Conservation (phyloP, 2,113 vertebrate genomes). For the Seriola dumerili region DNA sequence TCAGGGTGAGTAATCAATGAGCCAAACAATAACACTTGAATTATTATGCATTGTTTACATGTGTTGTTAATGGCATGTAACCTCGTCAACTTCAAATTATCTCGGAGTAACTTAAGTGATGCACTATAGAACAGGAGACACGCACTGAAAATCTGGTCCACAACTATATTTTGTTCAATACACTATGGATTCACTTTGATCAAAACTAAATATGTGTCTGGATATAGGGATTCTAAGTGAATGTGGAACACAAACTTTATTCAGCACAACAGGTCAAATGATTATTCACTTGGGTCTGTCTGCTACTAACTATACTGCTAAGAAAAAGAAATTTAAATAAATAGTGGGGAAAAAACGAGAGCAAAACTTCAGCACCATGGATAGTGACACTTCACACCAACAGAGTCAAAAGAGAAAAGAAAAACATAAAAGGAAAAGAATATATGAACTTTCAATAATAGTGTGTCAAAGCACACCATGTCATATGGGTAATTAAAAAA, state of each 20-base stretch:
- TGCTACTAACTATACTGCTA: background rate
- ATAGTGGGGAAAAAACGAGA: background rate
- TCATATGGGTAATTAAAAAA: background rate
- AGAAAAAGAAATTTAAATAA: background rate
- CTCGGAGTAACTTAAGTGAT: background rate
- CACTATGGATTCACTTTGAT: background rate
- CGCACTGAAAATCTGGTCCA: background rate
- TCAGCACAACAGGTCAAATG: background rate
- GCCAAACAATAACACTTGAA: background rate
- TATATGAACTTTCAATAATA: background rate
- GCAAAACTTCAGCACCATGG: slow-evolving; percentile 58
- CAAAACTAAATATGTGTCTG: background rate
- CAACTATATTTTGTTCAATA: background rate
- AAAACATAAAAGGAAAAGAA: too few relatives aligned
- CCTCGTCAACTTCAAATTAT: background rate
- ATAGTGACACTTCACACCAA: slow-evolving; percentile 19
- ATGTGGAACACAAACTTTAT: background rate
- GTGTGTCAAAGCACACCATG: too few relatives aligned
- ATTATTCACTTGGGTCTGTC: background rate
- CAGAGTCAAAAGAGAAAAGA: background rate
- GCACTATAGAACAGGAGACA: background rate
- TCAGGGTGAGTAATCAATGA: background rate
- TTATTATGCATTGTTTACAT: background rate
- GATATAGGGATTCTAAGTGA: rapidly evolving
- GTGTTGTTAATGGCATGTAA: background rate